These are phyloP conservation scores for Limnephilus auricula DNA, from an alignment of 2,888 invertebrate species.

Conservation along the genomic window DNA sequence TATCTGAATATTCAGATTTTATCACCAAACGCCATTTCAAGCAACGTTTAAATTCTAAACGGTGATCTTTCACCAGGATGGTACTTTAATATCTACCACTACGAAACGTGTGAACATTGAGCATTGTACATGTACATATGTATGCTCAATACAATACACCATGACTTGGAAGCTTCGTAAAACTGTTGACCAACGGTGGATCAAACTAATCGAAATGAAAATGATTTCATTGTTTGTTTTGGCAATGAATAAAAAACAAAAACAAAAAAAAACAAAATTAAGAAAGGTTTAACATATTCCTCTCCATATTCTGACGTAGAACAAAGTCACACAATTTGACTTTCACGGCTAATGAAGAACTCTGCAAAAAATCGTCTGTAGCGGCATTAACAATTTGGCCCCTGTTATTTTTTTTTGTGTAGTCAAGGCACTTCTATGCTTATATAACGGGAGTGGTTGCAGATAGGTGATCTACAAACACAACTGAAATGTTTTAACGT, in stretches of 20 bases:
- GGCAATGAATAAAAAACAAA: background rate
- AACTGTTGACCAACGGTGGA: too few relatives aligned
- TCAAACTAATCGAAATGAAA: too few relatives aligned
- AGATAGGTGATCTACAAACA: background rate
- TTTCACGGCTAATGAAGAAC: conserved; percentile 33
- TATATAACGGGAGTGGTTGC: background rate
- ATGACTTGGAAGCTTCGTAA: too few relatives aligned
- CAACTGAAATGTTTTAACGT: background rate
- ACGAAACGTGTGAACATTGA: too few relatives aligned
- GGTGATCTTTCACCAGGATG: too few relatives aligned
- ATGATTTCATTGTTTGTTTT: too few relatives aligned
- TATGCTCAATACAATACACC: too few relatives aligned
- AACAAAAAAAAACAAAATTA: background rate
- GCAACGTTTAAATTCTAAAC: too few relatives aligned
- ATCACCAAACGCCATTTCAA: too few relatives aligned
- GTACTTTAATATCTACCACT: too few relatives aligned
- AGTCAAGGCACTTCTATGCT: conserved; percentile 5
- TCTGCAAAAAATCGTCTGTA: background rate
- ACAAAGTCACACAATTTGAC: conserved; percentile 29
- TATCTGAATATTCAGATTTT: too few relatives aligned
- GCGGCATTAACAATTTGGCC: conserved; percentile 36
- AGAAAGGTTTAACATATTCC: background rate
- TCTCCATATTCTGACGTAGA: background rate
- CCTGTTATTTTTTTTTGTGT: background rate
- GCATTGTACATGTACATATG: too few relatives aligned